phyloP scores from a whole-genome alignment of 2,888 invertebrate species.

The Macropis europaea region DNA sequence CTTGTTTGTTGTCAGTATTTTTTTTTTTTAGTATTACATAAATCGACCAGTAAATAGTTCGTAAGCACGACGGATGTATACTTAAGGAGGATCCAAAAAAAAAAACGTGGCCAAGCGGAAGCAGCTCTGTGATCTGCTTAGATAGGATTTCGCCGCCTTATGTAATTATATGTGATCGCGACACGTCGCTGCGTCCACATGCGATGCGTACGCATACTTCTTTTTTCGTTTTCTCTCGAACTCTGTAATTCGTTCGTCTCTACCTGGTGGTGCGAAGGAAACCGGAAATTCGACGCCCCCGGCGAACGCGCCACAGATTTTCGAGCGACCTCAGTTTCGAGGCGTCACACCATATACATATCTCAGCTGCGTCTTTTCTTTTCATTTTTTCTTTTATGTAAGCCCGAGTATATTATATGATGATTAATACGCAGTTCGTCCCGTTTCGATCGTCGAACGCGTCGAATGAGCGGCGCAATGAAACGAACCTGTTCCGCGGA shows the following conservation, averaged over 20 bases:
- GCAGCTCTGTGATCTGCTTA: slow-evolving; percentile 51
- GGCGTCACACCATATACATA: background rate
- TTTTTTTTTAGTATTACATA: background rate
- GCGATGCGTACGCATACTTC: no score
- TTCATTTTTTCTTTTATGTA: background rate
- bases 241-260: slow-evolving; percentile 19
- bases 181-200: slow-evolving; percentile 20
- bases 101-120: slow-evolving; percentile 47
- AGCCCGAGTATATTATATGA: background rate
- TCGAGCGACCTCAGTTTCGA: background rate
- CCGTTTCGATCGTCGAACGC: no score
- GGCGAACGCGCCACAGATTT: background rate
- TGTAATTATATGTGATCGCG: slow-evolving; percentile 41
- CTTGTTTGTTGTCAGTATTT: background rate
- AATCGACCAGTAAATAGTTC: slow-evolving; percentile 43
- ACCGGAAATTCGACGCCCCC: background rate
- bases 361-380: background rate
- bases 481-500: no score
- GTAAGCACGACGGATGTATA: slow-evolving; percentile 30
- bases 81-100: slow-evolving; percentile 36
- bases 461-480: no score
- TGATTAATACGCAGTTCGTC: background rate
- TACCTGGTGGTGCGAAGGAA: slow-evolving; percentile 20
- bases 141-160: slow-evolving; percentile 47
- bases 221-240: no score